Evolutionary conservation across 2,113 vertebrate species (phyloP).

Genomic region (Columba livia): DNA sequence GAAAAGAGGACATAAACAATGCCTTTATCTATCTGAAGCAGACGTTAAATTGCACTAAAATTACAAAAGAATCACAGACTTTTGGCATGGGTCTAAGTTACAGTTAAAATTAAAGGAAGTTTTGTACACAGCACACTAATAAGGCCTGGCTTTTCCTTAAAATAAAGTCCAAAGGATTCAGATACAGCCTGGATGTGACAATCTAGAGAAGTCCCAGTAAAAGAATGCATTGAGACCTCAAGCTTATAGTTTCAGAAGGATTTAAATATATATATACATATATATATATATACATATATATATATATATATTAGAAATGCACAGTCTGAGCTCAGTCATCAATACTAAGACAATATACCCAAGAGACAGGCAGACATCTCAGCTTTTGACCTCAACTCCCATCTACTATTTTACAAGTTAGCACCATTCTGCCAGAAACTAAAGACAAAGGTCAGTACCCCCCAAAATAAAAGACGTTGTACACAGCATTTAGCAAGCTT

Average conservation of each 20-base stretch:
- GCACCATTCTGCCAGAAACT: neutral
- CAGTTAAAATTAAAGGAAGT: neutral
- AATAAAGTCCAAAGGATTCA: neutral
- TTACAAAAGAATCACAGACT: neutral
- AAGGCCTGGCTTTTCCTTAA: neutral
- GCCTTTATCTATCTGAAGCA: neutral
- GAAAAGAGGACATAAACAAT: neutral
- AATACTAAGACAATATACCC: neutral
- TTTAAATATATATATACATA: neutral
- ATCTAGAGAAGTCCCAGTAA: neutral
- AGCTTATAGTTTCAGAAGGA: neutral
- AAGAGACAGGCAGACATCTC: neutral
- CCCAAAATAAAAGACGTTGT: neutral
- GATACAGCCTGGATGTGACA: neutral
- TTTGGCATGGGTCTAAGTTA: neutral
- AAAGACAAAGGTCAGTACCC: neutral
- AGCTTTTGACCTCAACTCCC: neutral
- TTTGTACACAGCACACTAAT: neutral
- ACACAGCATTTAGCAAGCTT: neutral
- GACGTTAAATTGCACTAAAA: neutral
- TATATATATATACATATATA: neutral
- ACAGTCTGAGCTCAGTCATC: neutral
- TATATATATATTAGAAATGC: neutral
- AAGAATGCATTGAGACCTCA: neutral
- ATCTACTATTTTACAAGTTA: neutral